phyloP scores from a whole-genome alignment of 2,888 invertebrate genomes.

The Oasisia sp. region DNA sequence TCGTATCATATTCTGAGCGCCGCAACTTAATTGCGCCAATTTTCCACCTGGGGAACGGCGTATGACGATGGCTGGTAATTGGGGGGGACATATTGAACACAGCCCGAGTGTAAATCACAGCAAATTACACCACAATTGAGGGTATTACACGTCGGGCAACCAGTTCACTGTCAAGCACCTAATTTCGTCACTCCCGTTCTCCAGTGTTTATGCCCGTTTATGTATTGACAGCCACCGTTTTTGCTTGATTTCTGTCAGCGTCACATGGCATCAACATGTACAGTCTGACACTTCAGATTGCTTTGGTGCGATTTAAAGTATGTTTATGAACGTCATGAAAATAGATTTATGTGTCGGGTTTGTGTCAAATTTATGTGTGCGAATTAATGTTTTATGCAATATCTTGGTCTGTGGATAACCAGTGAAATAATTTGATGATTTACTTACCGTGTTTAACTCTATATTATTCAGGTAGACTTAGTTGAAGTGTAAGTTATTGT shows the following conservation, averaged over 20 bases:
- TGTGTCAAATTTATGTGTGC: not conserved
- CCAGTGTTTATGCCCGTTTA: not conserved
- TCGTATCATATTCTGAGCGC: not conserved
- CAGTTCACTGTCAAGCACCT: constrained; percentile 8
- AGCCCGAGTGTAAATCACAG: not conserved
- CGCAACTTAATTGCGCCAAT: not conserved
- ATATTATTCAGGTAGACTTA: not conserved
- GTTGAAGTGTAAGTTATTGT: not conserved
- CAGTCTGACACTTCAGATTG: not conserved
- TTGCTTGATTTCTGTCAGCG: not conserved
- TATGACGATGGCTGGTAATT: not conserved
- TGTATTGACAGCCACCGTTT: not conserved
- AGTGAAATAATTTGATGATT: not conserved
- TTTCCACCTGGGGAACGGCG: not conserved
- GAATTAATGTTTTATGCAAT: not conserved
- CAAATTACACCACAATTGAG: not conserved
- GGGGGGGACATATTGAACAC: not conserved
- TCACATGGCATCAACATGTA: not conserved
- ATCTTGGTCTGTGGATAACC: not conserved
- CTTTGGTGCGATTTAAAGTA: not conserved
- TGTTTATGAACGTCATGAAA: not conserved
- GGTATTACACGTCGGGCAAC: not conserved
- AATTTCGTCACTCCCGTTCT: not conserved
- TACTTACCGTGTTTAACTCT: not conserved
- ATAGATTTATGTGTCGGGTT: not conserved